Evolutionary conservation across 2,113 vertebrate species (phyloP), one percentile per base, ranked within the genome.

Genomic region (Echinops telfairi): DNA sequence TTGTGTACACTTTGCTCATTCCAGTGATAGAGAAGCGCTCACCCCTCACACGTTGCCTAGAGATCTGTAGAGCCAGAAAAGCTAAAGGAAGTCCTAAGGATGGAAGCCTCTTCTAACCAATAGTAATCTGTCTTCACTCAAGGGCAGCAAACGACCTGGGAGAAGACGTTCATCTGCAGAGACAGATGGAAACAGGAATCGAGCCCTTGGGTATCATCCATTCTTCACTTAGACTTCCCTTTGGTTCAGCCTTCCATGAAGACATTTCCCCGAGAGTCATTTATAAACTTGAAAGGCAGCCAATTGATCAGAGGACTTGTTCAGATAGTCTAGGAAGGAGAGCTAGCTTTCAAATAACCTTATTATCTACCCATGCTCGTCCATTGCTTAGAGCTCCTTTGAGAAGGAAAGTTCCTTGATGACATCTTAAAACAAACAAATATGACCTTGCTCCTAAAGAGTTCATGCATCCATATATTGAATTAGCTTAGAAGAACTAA

Each of bases 181-280:
- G 91, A 91, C 40, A 79, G 57, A 93, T 70, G 57, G 73, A 85
- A 94, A 53, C 27, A 91, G 81, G 29, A n/a, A 43, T 58, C 53
- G 60, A 89, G 23, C 9, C 27, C 64, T 94, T 83, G 84, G 81
- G 78, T 43, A 89, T 68, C 23, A 58, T 77, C 43, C 43, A 80
- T 62, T 91, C 84, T 92, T 91, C 75, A 94, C 47, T 75, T 53
- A 89, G 68, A 40, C 78, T 25, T 88, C 75, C 70, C 23, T 22
- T 94, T 66, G 57, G 68, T 78, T 95, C 85, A 75, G 40, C 71
- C 90, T 94, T 95, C 88, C 85, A 89, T 76, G 88, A 96, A 94
- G 79, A 82, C 29, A 71, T 82, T 82, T 95, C 85, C 40, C 88
- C 71, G 85, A 62, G 64, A 27, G 15, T 95, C 57, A 57, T 92